A percentile compares a stretch with the other conserved stretches of the same genome.
Evolutionary conservation across 30 jellyfish, hydroid and myxozoan species (phyloP).

Genomic region (Rhopilema esculentum): DNA sequence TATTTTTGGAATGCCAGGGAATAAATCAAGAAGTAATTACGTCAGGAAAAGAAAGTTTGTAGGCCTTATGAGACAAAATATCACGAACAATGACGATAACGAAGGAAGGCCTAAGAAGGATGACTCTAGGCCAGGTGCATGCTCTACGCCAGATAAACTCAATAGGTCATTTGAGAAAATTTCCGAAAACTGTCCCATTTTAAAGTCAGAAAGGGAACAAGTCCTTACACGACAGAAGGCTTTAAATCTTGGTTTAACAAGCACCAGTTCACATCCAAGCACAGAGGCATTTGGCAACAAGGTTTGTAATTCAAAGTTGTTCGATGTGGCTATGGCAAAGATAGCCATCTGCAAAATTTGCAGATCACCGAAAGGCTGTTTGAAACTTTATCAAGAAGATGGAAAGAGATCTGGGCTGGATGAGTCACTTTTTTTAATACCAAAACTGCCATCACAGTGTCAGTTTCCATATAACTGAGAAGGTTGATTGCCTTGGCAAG

Average conservation of each 20-base stretch:
- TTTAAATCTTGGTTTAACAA: neutral
- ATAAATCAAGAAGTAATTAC: no score
- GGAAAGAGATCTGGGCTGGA: conserved; percentile 28
- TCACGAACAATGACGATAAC: no score
- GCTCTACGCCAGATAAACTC: conserved; percentile 6
- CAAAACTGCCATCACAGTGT: conserved; percentile 18
- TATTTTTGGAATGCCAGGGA: no score
- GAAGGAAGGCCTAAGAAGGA: no score
- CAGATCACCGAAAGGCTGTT: neutral
- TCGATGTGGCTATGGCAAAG: conserved; percentile 5
- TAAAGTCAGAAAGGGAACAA: conserved; percentile 5
- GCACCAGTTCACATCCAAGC: neutral
- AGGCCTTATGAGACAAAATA: no score
- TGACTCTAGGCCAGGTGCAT: neutral
- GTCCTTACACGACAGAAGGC: conserved; percentile 1
- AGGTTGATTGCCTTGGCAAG: conserved; percentile 19
- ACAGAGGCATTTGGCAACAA: conserved; percentile 3
- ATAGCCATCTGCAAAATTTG: conserved; percentile 28
- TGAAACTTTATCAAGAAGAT: conserved; percentile 12
- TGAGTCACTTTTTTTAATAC: conserved; percentile 9
- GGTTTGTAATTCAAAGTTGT: neutral
- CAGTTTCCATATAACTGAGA: conserved; percentile 3
- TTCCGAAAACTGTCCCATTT: conserved; percentile 2
- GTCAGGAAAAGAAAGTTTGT: no score
- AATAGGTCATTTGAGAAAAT: conserved; percentile 14